A percentile compares a stretch with the other conserved stretches of the same genome.
These are phyloP conservation scores for Proisotoma minuta DNA, from an alignment of 2,888 invertebrate genomes.

Conservation along the genomic window DNA sequence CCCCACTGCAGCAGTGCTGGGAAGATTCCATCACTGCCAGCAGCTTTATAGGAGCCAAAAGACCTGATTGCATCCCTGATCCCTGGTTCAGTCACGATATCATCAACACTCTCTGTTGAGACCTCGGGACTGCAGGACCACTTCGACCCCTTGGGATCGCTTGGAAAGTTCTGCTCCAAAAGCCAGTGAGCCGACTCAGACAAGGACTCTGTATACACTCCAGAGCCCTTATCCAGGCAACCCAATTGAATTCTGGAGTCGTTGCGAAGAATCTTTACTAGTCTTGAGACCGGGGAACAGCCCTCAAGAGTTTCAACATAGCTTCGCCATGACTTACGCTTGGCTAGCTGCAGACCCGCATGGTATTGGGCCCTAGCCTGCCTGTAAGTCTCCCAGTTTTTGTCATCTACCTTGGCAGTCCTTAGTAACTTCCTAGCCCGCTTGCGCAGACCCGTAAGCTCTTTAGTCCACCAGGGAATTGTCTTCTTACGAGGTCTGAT, in stretches of 20 bases:
- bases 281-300: neutral
- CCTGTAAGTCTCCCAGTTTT: neutral
- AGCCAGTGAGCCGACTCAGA: neutral
- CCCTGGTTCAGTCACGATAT: neutral
- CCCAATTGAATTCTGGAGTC: conserved; percentile 7
- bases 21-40: conserved; percentile 24
- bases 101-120: neutral
- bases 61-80: neutral
- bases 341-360: neutral
- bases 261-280: conserved; percentile 7
- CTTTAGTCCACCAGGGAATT: conserved; percentile 20
- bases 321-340: conserved; percentile 4
- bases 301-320: conserved; percentile 4
- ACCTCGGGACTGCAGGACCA: neutral
- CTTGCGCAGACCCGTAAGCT: conserved; percentile 5
- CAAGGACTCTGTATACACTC: conserved; percentile 4
- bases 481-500: neutral
- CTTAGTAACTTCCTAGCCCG: neutral
- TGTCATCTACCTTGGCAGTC: neutral
- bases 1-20: conserved; percentile 14
- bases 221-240: neutral
- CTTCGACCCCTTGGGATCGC: neutral
- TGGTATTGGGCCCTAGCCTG: neutral
- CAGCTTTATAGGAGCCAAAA: conserved; percentile 22
- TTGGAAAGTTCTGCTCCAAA: conserved; percentile 17